Conservation (phyloP, 2,113 vertebrate species). For the Gorsachius goisagi region DNA sequence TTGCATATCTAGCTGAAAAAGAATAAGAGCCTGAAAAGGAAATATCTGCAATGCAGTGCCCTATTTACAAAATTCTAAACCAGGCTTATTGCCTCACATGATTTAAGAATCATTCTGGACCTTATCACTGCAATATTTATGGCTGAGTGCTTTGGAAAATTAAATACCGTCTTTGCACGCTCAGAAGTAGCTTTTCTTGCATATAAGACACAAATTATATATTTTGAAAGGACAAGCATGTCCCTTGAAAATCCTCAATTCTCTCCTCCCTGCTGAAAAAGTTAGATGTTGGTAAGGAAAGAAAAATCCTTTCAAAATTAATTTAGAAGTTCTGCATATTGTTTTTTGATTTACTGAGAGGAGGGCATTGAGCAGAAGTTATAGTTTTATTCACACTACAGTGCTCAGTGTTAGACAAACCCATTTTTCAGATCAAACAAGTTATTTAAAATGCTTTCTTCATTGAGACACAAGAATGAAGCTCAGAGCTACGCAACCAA, state of each 20-base stretch:
- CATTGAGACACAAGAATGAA: background rate
- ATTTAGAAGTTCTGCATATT: background rate
- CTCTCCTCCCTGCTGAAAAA: background rate
- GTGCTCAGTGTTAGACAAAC: background rate
- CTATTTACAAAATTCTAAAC: conserved; percentile 46
- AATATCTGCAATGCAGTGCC: conserved; percentile 43
- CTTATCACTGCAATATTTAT: conserved; percentile 16
- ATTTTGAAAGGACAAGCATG: background rate
- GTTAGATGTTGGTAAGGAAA: background rate
- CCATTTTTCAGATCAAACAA: background rate
- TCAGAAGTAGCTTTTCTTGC: background rate
- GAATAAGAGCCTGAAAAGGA: background rate
- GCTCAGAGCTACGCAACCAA: background rate
- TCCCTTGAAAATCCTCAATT: background rate
- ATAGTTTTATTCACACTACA: background rate
- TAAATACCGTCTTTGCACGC: background rate
- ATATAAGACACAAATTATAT: background rate
- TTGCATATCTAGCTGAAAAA: background rate
- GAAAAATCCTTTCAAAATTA: background rate
- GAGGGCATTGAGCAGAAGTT: background rate
- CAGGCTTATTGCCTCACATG: background rate
- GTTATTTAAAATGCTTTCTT: background rate
- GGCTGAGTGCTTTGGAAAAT: conserved; percentile 28
- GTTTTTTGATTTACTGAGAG: background rate
- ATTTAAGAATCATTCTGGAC: conserved; percentile 26